These are phyloP conservation scores for Cynoglossus semilaevis DNA, from an alignment of 2,113 vertebrate genomes.

Conservation along the genomic window DNA sequence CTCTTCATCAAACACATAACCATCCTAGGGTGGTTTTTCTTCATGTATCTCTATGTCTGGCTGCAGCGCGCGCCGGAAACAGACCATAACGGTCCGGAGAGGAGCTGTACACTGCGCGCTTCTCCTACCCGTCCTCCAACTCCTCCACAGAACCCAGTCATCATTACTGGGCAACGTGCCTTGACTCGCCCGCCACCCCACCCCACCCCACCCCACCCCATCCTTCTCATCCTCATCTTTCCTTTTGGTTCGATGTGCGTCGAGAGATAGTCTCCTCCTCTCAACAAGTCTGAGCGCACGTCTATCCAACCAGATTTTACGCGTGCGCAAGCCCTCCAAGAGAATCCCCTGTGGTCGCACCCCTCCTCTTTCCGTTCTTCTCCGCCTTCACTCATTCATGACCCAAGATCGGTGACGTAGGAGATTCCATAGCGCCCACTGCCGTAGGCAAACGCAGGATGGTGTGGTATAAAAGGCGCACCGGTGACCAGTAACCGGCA, in stretches of 20 bases:
- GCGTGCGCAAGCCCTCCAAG: conserved; percentile 52
- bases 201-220: neutral
- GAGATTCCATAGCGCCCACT: conserved; percentile 78
- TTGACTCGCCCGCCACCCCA: conserved; percentile 23
- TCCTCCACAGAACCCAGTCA: conserved; percentile 69
- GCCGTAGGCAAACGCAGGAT: conserved; percentile 72
- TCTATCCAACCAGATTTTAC: conserved; percentile 60
- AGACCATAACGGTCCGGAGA: conserved; percentile 68
- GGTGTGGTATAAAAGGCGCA: conserved; percentile 71
- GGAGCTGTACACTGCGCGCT: conserved; percentile 45
- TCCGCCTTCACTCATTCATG: conserved; percentile 75
- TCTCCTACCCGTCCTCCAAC: conserved; percentile 63
- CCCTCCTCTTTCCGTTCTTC: conserved; percentile 68
- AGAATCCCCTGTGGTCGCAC: conserved; percentile 58
- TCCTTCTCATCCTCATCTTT: conserved; percentile 34
- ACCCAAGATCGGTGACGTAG: conserved; percentile 75
- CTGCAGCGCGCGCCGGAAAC: conserved; percentile 64
- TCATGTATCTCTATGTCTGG: conserved; percentile 40
- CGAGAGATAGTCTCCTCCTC: conserved; percentile 61
- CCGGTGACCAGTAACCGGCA: conserved; percentile 56
- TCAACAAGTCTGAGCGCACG: conserved; percentile 40
- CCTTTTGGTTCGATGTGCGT: conserved; percentile 45
- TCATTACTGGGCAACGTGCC: conserved; percentile 66
- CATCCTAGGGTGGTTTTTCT: conserved; percentile 17
- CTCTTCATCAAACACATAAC: conserved; percentile 40